These are phyloP conservation scores for Paramuricea clavata DNA, from an alignment of 92 coral and sea anemone genomes.

Conservation along the genomic window DNA sequence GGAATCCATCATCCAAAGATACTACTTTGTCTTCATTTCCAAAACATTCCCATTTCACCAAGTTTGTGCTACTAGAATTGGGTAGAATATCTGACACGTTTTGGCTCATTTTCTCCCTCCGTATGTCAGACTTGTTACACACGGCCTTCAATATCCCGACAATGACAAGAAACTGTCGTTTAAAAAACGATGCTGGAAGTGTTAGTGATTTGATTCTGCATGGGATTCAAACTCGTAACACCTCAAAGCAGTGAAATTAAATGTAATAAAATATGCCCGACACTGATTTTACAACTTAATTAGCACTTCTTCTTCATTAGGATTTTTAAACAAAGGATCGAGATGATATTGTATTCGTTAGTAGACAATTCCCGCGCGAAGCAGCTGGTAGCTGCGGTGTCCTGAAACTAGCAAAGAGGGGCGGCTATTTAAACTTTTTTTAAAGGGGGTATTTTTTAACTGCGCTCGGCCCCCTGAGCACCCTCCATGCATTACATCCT, in stretches of 20 bases:
- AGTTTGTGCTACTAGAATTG: not conserved
- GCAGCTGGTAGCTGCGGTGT: too few relatives aligned
- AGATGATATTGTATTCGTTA: too few relatives aligned
- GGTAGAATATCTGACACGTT: not conserved
- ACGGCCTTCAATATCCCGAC: too few relatives aligned
- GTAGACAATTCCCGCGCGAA: too few relatives aligned
- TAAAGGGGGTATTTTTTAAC: too few relatives aligned
- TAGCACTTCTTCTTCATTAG: not conserved
- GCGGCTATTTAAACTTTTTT: too few relatives aligned
- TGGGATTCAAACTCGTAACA: too few relatives aligned
- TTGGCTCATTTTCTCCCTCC: not conserved
- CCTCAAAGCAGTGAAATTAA: not conserved
- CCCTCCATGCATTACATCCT: too few relatives aligned
- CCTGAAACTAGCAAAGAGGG: too few relatives aligned
- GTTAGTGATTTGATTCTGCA: not conserved
- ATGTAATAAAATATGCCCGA: not conserved
- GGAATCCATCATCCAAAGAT: not conserved
- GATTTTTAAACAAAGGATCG: too few relatives aligned
- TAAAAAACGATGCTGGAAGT: not conserved
- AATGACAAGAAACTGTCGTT: not conserved
- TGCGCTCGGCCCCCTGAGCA: too few relatives aligned
- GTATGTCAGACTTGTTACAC: too few relatives aligned
- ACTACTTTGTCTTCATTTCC: not conserved
- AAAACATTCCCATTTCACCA: conserved; percentile 3
- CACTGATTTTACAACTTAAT: not conserved